phyloP scores from a whole-genome alignment of 2,888 invertebrate genomes.

The Papilio protenor region DNA sequence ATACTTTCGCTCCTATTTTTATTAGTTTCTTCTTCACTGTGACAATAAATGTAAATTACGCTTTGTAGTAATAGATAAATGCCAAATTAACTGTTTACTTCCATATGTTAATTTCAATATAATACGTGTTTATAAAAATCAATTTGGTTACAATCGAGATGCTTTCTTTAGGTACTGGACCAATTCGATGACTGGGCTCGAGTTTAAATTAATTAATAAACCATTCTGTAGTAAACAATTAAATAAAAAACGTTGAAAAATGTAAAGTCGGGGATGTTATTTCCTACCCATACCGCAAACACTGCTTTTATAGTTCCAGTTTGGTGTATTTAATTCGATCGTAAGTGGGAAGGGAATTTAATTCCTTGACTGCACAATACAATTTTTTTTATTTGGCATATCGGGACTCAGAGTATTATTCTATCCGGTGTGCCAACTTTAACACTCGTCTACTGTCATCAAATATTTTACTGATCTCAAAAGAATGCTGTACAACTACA shows the following conservation, averaged over 20 bases:
- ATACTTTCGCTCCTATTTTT: slow-evolving; percentile 59
- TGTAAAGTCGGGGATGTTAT: too few species aligned
- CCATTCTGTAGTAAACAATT: slow-evolving; percentile 1
- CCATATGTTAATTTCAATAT: slow-evolving; percentile 26
- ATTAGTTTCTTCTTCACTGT: slow-evolving; percentile 77
- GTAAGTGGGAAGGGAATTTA: too few species aligned
- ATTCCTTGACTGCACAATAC: too few species aligned
- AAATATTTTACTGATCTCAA: background rate
- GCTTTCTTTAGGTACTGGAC: slow-evolving; percentile 40
- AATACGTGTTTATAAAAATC: background rate
- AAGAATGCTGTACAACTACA: background rate
- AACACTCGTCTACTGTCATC: background rate
- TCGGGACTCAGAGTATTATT: background rate
- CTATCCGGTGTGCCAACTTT: background rate
- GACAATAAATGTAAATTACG: slow-evolving; percentile 83
- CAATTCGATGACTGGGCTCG: slow-evolving; percentile 34
- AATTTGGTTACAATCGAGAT: slow-evolving; percentile 17
- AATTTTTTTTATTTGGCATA: too few species aligned
- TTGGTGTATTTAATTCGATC: too few species aligned
- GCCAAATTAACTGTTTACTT: slow-evolving; percentile 64
- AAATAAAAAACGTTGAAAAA: background rate
- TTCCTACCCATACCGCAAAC: too few species aligned
- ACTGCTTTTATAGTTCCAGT: too few species aligned
- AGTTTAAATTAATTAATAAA: background rate
- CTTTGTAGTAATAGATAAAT: slow-evolving; percentile 78